Evolutionary conservation across 2,113 vertebrate genomes (phyloP).

Genomic region (Microcebus ravelobensis): DNA sequence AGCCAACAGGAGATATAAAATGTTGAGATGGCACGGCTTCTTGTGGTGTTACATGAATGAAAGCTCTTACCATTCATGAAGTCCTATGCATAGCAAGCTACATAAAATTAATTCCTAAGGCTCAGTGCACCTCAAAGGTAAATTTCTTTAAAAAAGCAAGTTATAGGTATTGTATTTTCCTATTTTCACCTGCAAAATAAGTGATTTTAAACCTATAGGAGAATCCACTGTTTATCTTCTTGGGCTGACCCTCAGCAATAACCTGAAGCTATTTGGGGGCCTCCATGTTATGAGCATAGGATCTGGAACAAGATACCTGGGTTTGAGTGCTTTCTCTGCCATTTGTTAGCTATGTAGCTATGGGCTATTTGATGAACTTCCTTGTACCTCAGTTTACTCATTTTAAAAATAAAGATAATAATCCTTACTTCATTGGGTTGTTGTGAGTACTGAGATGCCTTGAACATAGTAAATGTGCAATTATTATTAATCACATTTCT

Average conservation of each 20-base stretch:
- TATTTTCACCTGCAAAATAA: neutral
- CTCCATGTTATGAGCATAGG: neutral
- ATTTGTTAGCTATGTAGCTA: neutral
- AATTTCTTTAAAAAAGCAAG: neutral
- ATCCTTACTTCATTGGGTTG: neutral
- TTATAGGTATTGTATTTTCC: neutral
- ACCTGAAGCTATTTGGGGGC: neutral
- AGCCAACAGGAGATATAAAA: neutral
- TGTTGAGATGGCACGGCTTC: neutral
- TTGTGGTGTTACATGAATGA: neutral
- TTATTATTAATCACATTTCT: neutral
- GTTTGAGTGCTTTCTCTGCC: neutral
- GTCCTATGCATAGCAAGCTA: neutral
- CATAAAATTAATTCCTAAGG: neutral
- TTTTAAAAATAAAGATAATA: neutral
- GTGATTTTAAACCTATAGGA: neutral
- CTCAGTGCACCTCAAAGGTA: neutral
- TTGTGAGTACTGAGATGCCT: neutral
- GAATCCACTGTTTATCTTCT: neutral
- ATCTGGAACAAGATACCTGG: neutral
- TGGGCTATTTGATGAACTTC: conserved; percentile 1
- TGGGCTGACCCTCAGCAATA: neutral
- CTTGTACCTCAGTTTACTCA: neutral
- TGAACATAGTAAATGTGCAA: neutral
- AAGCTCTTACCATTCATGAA: neutral